Evolutionary conservation across 2,113 vertebrate species (phyloP).

Genomic region (Rhinopithecus roxellana): DNA sequence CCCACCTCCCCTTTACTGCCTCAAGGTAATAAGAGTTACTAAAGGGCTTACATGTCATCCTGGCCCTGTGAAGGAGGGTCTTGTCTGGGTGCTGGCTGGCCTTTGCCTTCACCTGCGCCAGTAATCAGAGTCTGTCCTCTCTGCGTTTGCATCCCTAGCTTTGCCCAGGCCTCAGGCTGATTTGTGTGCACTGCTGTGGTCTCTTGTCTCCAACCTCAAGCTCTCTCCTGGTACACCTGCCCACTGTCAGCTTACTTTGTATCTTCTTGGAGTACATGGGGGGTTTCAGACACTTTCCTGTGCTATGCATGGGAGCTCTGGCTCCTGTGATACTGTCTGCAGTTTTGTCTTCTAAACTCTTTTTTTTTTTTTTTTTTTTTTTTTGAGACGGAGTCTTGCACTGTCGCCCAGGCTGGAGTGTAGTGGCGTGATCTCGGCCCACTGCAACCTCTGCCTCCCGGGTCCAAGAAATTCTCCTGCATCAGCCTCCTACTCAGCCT

Average conservation of each 20-base stretch:
- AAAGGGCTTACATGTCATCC: not conserved
- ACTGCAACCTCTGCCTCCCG: too few species aligned
- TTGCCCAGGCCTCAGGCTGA: too few species aligned
- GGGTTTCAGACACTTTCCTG: not conserved
- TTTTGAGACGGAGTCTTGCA: too few species aligned
- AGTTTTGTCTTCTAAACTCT: not conserved
- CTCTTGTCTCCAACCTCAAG: not conserved
- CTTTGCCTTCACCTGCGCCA: not conserved
- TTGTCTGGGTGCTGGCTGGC: not conserved
- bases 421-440: too few species aligned
- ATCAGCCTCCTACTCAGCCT: too few species aligned
- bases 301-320: not conserved
- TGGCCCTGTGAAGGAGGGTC: not conserved
- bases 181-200: accelerated
- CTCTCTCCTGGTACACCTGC: not conserved
- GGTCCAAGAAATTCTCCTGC: too few species aligned
- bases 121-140: too few species aligned
- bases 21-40: not conserved
- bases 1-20: not conserved
- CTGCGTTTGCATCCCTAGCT: not conserved
- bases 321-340: not conserved
- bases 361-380: too few species aligned
- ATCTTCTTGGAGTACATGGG: not conserved
- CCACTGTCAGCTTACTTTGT: not conserved
- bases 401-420: too few species aligned